Evolutionary conservation across 2,113 vertebrate genomes (phyloP).

Genomic region (Laticauda laticaudata): DNA sequence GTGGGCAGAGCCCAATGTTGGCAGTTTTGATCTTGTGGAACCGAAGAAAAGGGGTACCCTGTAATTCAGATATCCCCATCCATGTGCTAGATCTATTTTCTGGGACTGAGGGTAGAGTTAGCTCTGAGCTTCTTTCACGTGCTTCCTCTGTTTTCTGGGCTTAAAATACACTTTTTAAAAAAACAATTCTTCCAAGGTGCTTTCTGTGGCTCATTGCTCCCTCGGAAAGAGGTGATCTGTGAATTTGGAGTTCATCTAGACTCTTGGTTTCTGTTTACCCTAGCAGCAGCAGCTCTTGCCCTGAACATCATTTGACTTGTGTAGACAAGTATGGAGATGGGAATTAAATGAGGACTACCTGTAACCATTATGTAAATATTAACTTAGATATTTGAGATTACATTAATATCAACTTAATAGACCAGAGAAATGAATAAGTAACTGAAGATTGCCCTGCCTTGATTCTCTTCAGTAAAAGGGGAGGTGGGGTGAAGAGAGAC

Average conservation of each 20-base stretch:
- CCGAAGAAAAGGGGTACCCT: not conserved
- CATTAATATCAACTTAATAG: no score
- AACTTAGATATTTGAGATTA: no score
- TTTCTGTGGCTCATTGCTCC: not conserved
- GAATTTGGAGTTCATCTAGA: not conserved
- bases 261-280: not conserved
- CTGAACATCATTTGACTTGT: not conserved
- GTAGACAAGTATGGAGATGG: not conserved
- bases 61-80: not conserved
- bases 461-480: no score
- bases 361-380: no score
- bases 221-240: not conserved
- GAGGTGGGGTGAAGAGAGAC: no score
- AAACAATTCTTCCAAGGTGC: not conserved
- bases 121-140: not conserved
- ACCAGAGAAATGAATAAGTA: no score
- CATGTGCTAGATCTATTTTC: not conserved
- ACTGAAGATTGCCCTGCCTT: no score
- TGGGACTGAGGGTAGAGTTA: not conserved
- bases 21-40: not conserved
- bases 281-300: not conserved
- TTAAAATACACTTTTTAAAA: not conserved
- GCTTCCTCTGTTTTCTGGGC: not conserved
- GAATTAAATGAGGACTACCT: no score
- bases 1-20: not conserved